A percentile compares a stretch with the other conserved stretches of the same genome.
Evolutionary conservation across 2,113 vertebrate genomes (phyloP).

Genomic region (Emydura subglobosa): DNA sequence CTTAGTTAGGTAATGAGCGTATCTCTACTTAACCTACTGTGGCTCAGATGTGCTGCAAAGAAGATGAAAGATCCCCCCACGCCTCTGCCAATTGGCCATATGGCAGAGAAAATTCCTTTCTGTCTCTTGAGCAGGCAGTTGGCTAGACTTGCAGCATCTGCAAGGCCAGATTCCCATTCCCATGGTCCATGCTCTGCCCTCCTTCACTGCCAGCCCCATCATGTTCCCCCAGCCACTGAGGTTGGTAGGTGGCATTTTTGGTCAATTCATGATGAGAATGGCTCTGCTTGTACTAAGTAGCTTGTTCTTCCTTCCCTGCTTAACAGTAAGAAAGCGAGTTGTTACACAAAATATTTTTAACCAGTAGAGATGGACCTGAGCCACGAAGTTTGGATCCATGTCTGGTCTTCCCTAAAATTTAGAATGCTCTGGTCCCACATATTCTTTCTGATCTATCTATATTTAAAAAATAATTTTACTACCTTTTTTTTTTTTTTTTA

Average conservation of each 20-base stretch:
- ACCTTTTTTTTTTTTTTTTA: background rate
- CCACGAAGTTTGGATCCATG: background rate
- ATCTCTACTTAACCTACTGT: background rate
- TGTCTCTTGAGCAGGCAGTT: background rate
- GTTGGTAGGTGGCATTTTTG: background rate
- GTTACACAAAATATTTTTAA: background rate
- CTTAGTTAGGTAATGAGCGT: background rate
- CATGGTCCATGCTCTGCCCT: background rate
- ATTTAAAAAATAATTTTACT: background rate
- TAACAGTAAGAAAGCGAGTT: background rate
- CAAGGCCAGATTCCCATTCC: background rate
- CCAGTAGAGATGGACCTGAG: background rate
- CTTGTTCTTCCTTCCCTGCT: background rate
- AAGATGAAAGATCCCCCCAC: background rate
- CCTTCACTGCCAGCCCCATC: background rate
- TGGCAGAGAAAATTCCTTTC: background rate
- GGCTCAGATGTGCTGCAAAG: background rate
- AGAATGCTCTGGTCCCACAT: background rate
- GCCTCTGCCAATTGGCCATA: background rate
- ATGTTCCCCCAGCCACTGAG: background rate
- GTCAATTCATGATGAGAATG: background rate
- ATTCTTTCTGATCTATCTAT: background rate
- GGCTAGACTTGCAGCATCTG: background rate
- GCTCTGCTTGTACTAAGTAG: background rate
- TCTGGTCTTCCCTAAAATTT: background rate